Percentiles rank a stretch among this genome's conserved stretches.
Conservation (phyloP, 2,888 invertebrate genomes). For the Calameuta pallipes region DNA sequence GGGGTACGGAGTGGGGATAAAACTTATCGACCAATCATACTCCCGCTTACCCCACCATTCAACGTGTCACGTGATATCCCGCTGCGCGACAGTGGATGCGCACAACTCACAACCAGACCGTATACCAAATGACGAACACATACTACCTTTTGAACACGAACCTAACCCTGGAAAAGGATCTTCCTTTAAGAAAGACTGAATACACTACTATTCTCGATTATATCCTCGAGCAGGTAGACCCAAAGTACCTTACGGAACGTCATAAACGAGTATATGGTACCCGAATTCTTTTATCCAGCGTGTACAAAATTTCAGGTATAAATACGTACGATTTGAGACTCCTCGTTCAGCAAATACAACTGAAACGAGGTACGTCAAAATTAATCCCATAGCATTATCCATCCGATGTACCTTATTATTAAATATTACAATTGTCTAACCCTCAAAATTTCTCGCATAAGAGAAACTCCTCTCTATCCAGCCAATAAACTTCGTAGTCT, state of each 20-base stretch:
- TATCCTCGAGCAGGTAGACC: not conserved
- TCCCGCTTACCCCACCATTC: conserved; percentile 17
- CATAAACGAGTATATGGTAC: not conserved
- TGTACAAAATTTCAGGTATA: not conserved
- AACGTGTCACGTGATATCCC: conserved; percentile 32
- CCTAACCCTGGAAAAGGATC: not conserved
- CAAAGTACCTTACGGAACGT: not conserved
- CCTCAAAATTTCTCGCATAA: not conserved
- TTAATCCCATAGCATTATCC: not conserved
- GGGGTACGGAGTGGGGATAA: conserved; percentile 30
- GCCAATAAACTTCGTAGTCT: not conserved
- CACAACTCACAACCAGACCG: conserved; percentile 10
- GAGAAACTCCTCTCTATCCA: not conserved
- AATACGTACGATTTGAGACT: not conserved
- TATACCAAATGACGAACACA: not conserved
- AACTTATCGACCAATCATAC: conserved; percentile 34
- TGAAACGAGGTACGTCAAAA: not conserved
- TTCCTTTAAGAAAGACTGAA: not conserved
- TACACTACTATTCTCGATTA: not conserved
- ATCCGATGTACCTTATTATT: not conserved
- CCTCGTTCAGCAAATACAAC: too few species aligned
- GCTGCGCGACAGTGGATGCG: conserved; percentile 30
- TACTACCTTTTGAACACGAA: not conserved
- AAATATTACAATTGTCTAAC: not conserved
- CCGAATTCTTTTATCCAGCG: not conserved